Evolutionary conservation across 2,888 invertebrate genomes (phyloP).

Genomic region (Eupeodes luniger): DNA sequence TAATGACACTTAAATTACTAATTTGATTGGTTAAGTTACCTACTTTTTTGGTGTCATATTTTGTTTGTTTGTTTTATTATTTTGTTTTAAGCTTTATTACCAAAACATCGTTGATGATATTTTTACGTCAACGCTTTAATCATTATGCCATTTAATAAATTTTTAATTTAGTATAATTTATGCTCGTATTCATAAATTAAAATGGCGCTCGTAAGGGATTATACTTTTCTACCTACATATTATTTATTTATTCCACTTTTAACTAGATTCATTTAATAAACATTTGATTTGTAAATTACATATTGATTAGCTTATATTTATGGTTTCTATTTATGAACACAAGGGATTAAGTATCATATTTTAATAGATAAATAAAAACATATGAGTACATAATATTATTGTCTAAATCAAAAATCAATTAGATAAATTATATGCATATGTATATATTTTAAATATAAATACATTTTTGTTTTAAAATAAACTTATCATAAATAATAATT

Average conservation of each 20-base stretch:
- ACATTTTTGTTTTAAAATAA: not conserved
- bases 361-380: not conserved
- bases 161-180: constrained; percentile 8
- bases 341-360: not conserved
- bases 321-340: not conserved
- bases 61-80: too few relatives aligned
- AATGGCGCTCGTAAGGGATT: not conserved
- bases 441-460: not conserved
- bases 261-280: not conserved
- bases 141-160: not conserved
- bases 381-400: not conserved
- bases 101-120: too few relatives aligned
- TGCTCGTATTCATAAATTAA: not conserved
- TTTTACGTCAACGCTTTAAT: too few relatives aligned
- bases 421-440: not conserved
- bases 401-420: not conserved
- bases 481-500: not conserved
- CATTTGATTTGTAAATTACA: constrained; percentile 10
- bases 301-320: not conserved
- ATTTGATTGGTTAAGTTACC: too few relatives aligned
- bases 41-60: too few relatives aligned
- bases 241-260: not conserved
- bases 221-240: not conserved
- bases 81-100: too few relatives aligned
- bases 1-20: too few relatives aligned